A percentile compares a stretch with the other conserved stretches of the same genome.
phyloP scores from a whole-genome alignment of 2,113 vertebrate genomes.

The Alethe diademata region DNA sequence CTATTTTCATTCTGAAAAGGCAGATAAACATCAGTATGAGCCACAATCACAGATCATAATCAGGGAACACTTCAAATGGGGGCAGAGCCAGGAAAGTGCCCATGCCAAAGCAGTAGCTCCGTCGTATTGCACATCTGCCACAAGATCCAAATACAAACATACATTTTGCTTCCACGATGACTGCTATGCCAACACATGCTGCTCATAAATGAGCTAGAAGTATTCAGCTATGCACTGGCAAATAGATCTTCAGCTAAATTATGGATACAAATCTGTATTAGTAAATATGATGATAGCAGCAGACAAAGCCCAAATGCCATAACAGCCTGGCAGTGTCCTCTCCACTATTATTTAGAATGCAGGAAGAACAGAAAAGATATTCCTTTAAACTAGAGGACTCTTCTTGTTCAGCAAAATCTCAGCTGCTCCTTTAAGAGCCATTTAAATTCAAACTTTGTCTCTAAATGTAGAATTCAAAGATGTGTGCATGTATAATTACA shows the following conservation, averaged over 20 bases:
- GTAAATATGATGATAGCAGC: not conserved
- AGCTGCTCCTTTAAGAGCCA: not conserved
- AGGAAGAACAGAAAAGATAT: not conserved
- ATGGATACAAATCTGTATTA: constrained; percentile 8
- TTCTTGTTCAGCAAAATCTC: not conserved
- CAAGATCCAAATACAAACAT: not conserved
- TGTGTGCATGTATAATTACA: not conserved
- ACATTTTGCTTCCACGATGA: not conserved
- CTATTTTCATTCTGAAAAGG: not conserved
- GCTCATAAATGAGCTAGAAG: not conserved
- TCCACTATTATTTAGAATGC: not conserved
- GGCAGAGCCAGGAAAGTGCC: not conserved
- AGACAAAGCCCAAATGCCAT: not conserved
- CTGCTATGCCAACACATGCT: not conserved
- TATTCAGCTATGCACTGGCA: not conserved
- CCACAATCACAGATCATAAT: not conserved
- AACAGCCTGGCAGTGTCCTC: not conserved
- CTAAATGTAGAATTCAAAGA: not conserved
- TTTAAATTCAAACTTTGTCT: not conserved
- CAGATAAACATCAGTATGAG: not conserved
- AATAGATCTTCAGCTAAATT: constrained; percentile 3
- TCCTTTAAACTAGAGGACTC: not conserved
- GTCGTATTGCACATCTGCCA: not conserved
- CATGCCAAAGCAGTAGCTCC: not conserved
- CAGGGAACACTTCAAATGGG: not conserved